phyloP scores from a whole-genome alignment of 2,797 vertebrate species.

The Chaetodon trifasciatus region DNA sequence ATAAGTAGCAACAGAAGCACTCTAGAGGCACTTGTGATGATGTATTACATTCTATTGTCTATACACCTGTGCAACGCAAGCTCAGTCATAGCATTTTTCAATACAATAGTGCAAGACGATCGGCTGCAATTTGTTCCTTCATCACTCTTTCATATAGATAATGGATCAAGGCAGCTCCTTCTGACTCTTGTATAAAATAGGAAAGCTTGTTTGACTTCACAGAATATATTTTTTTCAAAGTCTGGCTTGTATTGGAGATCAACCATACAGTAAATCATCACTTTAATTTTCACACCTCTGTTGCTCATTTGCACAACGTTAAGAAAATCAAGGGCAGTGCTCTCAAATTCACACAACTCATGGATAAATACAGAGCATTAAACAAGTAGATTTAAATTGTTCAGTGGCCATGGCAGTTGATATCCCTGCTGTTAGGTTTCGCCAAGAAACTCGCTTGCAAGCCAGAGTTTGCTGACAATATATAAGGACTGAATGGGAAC shows the following conservation, averaged over 20 bases:
- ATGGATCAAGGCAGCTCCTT: neutral
- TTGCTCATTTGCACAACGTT: constrained; percentile 1
- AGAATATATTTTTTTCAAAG: neutral
- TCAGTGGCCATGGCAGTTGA: constrained; percentile 41
- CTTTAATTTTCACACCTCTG: neutral
- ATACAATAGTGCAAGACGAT: neutral
- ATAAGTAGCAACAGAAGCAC: neutral
- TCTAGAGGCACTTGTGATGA: constrained; percentile 1
- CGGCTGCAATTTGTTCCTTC: neutral
- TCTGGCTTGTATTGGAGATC: neutral
- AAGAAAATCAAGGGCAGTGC: neutral
- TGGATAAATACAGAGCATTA: constrained; percentile 16
- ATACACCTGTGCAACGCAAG: neutral
- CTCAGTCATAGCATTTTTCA: constrained; percentile 1
- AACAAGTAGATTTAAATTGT: constrained; percentile 35
- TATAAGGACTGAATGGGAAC: constrained; percentile 42
- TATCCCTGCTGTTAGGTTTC: constrained; percentile 42
- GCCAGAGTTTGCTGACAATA: constrained; percentile 54
- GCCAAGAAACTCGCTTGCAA: constrained; percentile 37
- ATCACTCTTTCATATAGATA: neutral
- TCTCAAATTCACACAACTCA: neutral
- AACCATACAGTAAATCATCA: neutral
- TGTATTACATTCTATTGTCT: constrained; percentile 3
- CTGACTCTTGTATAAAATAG: neutral
- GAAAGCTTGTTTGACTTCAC: neutral